phyloP scores from a whole-genome alignment of 2,797 vertebrate species.

The Sarcoramphus papa region DNA sequence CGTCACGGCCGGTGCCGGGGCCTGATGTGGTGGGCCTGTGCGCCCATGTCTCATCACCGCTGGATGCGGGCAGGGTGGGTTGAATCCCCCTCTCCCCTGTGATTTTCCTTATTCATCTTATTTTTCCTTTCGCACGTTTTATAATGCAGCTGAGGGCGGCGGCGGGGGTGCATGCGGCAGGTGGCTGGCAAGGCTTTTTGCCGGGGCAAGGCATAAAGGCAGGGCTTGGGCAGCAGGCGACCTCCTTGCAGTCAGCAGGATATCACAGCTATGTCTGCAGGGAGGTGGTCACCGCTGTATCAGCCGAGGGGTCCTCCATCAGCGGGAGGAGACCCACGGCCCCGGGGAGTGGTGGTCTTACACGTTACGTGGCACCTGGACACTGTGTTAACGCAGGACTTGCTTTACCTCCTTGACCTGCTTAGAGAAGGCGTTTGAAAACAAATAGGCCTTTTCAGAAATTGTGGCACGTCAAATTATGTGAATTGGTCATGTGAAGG shows the following conservation, averaged over 20 bases:
- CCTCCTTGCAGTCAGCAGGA: neutral
- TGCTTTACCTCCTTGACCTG: neutral
- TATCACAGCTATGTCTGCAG: rapidly evolving
- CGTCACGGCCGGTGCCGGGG: rapidly evolving
- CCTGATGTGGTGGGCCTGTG: rapidly evolving
- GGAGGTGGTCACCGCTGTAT: rapidly evolving
- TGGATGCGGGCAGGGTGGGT: neutral
- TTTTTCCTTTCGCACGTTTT: neutral
- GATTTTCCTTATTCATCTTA: rapidly evolving
- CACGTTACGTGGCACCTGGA: rapidly evolving
- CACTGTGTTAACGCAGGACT: rapidly evolving
- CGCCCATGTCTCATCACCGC: rapidly evolving
- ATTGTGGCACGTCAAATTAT: rapidly evolving
- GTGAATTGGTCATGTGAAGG: neutral
- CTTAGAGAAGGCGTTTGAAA: rapidly evolving
- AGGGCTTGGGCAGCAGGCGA: neutral
- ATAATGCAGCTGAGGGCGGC: rapidly evolving
- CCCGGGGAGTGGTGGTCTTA: rapidly evolving
- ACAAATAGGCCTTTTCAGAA: rapidly evolving
- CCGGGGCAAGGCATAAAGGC: neutral
- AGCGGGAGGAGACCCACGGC: rapidly evolving
- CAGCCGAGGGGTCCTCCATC: rapidly evolving
- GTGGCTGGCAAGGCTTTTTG: neutral
- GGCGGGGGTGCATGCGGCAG: rapidly evolving
- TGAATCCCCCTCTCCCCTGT: rapidly evolving